phyloP scores from a whole-genome alignment of 2,113 vertebrate genomes.

The Nestor notabilis region DNA sequence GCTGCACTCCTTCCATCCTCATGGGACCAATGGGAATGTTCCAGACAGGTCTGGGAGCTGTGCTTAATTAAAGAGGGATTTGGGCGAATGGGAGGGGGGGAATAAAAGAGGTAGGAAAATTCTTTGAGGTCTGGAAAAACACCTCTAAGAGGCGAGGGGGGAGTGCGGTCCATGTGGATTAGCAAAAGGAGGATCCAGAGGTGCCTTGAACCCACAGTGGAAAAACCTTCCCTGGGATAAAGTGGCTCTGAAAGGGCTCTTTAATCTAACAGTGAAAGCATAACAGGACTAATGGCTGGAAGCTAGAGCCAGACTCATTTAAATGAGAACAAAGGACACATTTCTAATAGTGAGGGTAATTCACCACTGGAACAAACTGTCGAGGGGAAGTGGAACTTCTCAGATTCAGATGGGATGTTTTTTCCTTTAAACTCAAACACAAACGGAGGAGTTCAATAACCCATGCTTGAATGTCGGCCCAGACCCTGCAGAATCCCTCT shows the following conservation, averaged over 20 bases:
- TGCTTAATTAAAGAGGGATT: not conserved
- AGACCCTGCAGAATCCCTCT: not conserved
- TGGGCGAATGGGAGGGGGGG: not conserved
- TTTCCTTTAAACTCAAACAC: not conserved
- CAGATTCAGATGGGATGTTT: not conserved
- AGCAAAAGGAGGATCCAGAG: not conserved
- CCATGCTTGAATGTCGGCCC: fast-evolving
- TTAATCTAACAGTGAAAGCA: not conserved
- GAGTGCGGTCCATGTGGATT: fast-evolving
- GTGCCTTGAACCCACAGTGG: not conserved
- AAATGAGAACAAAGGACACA: slow-evolving; percentile 38
- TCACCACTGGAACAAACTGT: slow-evolving; percentile 37
- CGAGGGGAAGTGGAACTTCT: slow-evolving; percentile 24
- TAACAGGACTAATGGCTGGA: not conserved
- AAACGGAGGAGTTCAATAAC: not conserved
- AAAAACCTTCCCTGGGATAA: not conserved
- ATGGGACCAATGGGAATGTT: not conserved
- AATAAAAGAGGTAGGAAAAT: not conserved
- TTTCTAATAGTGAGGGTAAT: slow-evolving; percentile 36
- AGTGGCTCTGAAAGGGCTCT: not conserved
- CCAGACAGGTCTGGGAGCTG: not conserved
- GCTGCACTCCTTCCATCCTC: not conserved
- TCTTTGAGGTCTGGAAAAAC: not conserved
- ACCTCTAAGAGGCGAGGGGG: not conserved
- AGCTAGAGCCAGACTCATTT: not conserved